Percentiles rank a stretch among this genome's conserved stretches.
Conservation (phyloP, 1,140 invertebrate genomes). For the Spodoptera litura region DNA sequence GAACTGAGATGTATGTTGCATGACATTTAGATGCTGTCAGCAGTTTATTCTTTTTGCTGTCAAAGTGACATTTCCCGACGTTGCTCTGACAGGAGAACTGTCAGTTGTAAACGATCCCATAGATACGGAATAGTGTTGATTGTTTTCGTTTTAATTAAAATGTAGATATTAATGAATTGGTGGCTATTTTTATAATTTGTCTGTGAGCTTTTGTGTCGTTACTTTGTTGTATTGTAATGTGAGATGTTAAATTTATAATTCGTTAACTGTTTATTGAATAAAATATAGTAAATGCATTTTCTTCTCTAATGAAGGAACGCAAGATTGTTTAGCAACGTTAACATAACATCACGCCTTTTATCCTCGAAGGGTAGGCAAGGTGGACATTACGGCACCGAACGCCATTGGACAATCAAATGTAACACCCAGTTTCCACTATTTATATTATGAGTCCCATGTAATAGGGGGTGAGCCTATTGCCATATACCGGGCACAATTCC, state of each 20-base stretch:
- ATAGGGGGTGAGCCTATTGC: too few species aligned
- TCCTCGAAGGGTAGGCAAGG: too few species aligned
- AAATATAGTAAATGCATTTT: too few species aligned
- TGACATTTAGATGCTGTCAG: slow-evolving; percentile 29
- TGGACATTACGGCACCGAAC: too few species aligned
- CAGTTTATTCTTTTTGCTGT: slow-evolving; percentile 14
- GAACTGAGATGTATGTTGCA: slow-evolving; percentile 25
- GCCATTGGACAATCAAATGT: too few species aligned
- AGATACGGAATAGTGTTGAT: slow-evolving; percentile 18
- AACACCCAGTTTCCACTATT: too few species aligned
- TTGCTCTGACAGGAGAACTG: slow-evolving; percentile 16
- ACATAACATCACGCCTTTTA: too few species aligned
- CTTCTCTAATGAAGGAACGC: too few species aligned
- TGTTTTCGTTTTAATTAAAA: slow-evolving; percentile 25
- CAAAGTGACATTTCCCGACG: slow-evolving; percentile 19
- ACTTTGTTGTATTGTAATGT: neutral
- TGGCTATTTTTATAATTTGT: slow-evolving; percentile 1
- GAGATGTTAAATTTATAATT: neutral
- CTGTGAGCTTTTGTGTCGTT: slow-evolving; percentile 10
- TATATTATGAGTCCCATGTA: too few species aligned
- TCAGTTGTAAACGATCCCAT: slow-evolving; percentile 25
- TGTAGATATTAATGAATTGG: slow-evolving; percentile 12
- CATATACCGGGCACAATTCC: too few species aligned
- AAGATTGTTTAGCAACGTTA: too few species aligned
- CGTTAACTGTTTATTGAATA: too few species aligned